Evolutionary conservation across 2,113 vertebrate species (phyloP), one percentile per base, ranked within the genome.

Genomic region (Hippocampus mohnikei): DNA sequence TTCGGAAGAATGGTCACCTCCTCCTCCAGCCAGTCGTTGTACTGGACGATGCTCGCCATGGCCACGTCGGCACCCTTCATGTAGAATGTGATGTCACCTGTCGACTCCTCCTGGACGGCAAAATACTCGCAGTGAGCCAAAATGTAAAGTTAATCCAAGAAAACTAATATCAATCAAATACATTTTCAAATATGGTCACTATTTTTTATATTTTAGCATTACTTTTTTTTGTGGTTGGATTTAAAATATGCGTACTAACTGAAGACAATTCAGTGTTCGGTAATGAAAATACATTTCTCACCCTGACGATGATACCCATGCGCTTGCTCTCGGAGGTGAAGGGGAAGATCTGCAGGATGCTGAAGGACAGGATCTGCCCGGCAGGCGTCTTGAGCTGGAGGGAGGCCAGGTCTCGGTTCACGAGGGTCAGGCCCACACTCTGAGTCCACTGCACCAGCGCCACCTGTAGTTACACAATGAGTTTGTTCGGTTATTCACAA

Each of bases 21-120:
- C 76, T 98, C 97, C 59, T 98, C 97, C 78, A 99, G 77, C 97
- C 97, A 99, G 74, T 99, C 97, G 16, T 97, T 99, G 78, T 99
- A 99, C 87, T 98, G 97, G 67, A 99, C 97, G 60, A 98, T 95
- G 87, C 92, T 89, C 68, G 96, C 92, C 97, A 99, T 99, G n/a
- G 94, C 96, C 61, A 95, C 93, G 50, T 99, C 97, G 0, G 97
- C 97, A 0, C 97, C 97, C 79, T 99, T 99, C 96, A 99, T 96
- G 72, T 99, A 98, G 84, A 98, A 98, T 0, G 95, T 95, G 85
- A 99, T 96, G 66, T 99, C 96, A 48, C 94, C 96, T 0, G 95
- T 95, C 55, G 94, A 92, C 86, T 98, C 96, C 69, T 98, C 97
- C 97, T 98, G 72, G 48, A 78, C 2, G 2, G 68, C 50, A 72